A percentile compares a stretch with the other conserved stretches of the same genome.
These are phyloP conservation scores for Saccostrea echinata DNA, from an alignment of 1,140 invertebrate species.

Conservation along the genomic window DNA sequence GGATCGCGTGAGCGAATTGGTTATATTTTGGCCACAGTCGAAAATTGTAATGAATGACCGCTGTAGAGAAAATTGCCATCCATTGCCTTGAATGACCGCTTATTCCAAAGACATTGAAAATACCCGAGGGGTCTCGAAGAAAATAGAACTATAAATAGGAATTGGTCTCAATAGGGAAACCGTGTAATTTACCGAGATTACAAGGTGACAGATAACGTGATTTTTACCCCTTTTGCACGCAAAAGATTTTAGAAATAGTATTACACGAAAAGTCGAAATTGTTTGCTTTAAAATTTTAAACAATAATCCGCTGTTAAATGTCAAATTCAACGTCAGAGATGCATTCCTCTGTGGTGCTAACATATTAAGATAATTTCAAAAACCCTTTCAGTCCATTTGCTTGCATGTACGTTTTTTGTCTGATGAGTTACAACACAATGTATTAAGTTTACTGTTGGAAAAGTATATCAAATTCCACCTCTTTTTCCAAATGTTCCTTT, in stretches of 20 bases:
- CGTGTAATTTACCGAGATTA: constrained; percentile 7
- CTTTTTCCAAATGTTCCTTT: too few species aligned
- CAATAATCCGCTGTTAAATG: too few species aligned
- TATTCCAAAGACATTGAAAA: constrained; percentile 30
- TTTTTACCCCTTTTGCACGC: constrained; percentile 12
- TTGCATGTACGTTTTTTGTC: too few species aligned
- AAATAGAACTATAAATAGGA: constrained; percentile 23
- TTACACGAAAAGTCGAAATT: neutral
- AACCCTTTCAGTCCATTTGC: too few species aligned
- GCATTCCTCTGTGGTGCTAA: too few species aligned
- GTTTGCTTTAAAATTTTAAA: too few species aligned
- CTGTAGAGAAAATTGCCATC: neutral
- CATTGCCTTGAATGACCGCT: constrained; percentile 13
- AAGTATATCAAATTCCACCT: too few species aligned
- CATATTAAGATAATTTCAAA: too few species aligned
- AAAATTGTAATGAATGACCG: constrained; percentile 18
- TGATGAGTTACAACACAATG: too few species aligned
- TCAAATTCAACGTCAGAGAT: too few species aligned
- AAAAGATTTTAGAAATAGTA: neutral
- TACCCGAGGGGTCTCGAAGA: neutral
- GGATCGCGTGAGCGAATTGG: neutral
- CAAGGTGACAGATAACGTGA: neutral
- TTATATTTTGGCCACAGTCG: neutral
- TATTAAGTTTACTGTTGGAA: too few species aligned
- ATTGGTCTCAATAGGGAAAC: constrained; percentile 21